Conservation (phyloP, 1,140 invertebrate species). For the Dendroctonus valens region DNA sequence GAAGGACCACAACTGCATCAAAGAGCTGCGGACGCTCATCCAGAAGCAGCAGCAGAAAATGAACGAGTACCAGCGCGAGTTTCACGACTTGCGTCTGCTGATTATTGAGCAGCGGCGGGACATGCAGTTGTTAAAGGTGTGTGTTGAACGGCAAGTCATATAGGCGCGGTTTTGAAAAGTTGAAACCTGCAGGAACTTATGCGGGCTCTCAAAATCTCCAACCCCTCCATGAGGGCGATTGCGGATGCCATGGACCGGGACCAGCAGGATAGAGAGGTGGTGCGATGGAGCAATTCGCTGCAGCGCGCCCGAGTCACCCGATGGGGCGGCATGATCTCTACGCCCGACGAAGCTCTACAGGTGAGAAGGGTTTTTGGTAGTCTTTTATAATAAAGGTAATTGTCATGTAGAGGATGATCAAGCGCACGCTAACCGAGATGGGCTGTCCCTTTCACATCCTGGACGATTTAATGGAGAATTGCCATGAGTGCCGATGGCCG, state of each 20-base stretch:
- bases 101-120: constrained; percentile 88
- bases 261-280: constrained; percentile 61
- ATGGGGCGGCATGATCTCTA: constrained; percentile 98
- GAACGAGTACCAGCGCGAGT: constrained; percentile 78
- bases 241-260: constrained; percentile 91
- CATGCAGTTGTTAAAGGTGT: constrained; percentile 78
- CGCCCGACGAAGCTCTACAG: constrained; percentile 90
- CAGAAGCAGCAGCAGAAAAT: constrained; percentile 83
- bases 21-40: constrained; percentile 81
- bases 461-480: constrained; percentile 95
- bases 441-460: constrained; percentile 90
- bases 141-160: constrained; percentile 1
- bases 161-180: not conserved
- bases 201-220: constrained; percentile 84
- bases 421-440: constrained; percentile 86
- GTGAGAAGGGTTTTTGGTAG: constrained; percentile 51
- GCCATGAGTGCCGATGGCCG: constrained; percentile 93
- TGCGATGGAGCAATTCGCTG: constrained; percentile 86
- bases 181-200: constrained; percentile 73
- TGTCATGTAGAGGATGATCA: constrained; percentile 80
- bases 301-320: constrained; percentile 84
- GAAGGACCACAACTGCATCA: constrained; percentile 91
- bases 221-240: constrained; percentile 84
- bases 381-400: not conserved
- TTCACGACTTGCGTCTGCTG: constrained; percentile 81